These are phyloP conservation scores for Glossophaga mutica DNA, from an alignment of 2,797 vertebrate species.

Conservation along the genomic window DNA sequence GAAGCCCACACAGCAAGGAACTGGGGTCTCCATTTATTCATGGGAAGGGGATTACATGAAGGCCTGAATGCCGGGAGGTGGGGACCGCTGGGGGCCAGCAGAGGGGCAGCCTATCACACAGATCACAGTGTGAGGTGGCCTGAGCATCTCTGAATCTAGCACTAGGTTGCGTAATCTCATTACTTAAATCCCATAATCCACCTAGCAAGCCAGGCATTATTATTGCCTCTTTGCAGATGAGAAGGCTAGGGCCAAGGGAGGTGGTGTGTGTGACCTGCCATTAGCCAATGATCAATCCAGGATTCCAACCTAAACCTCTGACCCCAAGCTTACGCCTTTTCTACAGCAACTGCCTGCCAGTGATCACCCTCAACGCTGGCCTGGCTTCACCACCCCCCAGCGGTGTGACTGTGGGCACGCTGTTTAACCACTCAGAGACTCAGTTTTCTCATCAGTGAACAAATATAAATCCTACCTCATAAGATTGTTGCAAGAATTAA, in stretches of 20 bases:
- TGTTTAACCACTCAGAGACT: background rate
- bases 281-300: background rate
- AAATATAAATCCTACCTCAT: background rate
- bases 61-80: background rate
- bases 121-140: background rate
- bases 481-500: background rate
- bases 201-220: background rate
- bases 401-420: background rate
- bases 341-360: background rate
- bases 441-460: background rate
- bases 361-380: background rate
- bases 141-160: background rate
- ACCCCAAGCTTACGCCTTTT: background rate
- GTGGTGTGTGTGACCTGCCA: background rate
- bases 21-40: background rate
- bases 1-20: background rate
- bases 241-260: background rate
- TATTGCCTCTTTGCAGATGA: background rate
- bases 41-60: background rate
- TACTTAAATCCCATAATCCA: background rate
- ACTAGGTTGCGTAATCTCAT: background rate
- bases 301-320: background rate
- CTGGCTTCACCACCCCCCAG: background rate
- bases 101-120: background rate
- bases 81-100: fast-evolving